Base-by-base conservation (phyloP, 2,113 vertebrate species). In the Chionis minor region DNA sequence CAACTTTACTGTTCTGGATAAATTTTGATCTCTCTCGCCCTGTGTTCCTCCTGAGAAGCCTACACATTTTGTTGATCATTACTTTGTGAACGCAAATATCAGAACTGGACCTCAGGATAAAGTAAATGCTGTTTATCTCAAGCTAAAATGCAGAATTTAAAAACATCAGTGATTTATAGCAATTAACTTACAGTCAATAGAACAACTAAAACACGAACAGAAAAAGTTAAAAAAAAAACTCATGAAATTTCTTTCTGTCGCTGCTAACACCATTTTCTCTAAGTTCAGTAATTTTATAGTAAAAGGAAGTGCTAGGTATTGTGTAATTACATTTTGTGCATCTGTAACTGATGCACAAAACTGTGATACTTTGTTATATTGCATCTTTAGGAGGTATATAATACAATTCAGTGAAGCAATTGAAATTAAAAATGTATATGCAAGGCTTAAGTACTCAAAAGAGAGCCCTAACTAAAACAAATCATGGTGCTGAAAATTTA, bases 381-480 rank as follows among this genome's bases (percentile, higher is more conserved):
- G 8, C 74, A 74, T 96, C 47, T 75, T 95, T 45, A 94, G 85
- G 24, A 92, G 65, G 59, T 89, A 83, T 62, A 61, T 32, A 94
- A 54, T 33, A 81, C 69, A 95, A 87, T 85, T 84, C 83, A 91
- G 13, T 90, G 83, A 61, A 91, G 72, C 55, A 96, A 91, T 38
- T 73, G 59, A 86, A 98, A 97, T 98, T 97, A 97, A 97, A 98
- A 97, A 97, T 97, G 77, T 73, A 96, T 96, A 90, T 54, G 35
- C 56, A 77, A 96, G n/a, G 17, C 45, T 95, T 95, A 96, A 97
- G 73, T 65, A 90, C 67, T 97, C 88, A 92, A 97, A 97, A 96
- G 75, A 96, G 92, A 97, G 59, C 71, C 92, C 83, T 95, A 80
- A 97, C 79, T 96, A 95, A 97, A 97, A 96, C 70, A 96, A 90